phyloP scores from a whole-genome alignment of 2,888 invertebrate genomes.

The Drosophila sordidula region DNA sequence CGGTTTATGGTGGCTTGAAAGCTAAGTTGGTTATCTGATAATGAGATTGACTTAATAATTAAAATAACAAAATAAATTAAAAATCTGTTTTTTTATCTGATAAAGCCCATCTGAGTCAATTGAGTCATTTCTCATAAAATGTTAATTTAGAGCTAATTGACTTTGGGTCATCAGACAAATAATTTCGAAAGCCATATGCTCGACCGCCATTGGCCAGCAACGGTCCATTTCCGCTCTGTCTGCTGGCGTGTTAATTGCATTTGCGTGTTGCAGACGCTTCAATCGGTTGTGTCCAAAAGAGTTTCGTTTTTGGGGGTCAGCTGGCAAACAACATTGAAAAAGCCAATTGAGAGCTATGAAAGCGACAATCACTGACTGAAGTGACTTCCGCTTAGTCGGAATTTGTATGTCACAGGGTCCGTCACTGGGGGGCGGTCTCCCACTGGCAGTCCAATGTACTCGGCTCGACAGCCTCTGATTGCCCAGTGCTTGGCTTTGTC shows the following conservation, averaged over 20 bases:
- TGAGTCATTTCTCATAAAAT: constrained; percentile 49
- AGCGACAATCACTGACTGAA: constrained; percentile 51
- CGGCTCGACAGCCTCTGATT: constrained; percentile 46
- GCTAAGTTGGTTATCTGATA: too few relatives aligned
- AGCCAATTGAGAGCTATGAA: constrained; percentile 59
- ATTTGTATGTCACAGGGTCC: constrained; percentile 24
- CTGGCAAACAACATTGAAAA: constrained; percentile 73
- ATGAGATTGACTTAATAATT: too few relatives aligned
- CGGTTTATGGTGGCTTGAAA: not conserved
- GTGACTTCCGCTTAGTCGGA: constrained; percentile 69
- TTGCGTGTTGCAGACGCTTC: constrained; percentile 74
- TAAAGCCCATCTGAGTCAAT: not conserved
- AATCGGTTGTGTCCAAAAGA: constrained; percentile 36
- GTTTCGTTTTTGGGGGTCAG: constrained; percentile 59
- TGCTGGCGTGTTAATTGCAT: constrained; percentile 80
- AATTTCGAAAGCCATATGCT: constrained; percentile 41
- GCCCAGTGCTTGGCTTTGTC: constrained; percentile 31
- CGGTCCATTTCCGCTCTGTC: constrained; percentile 75
- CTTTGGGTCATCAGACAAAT: constrained; percentile 63
- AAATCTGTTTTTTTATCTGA: constrained; percentile 4
- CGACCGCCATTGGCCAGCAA: constrained; percentile 42
- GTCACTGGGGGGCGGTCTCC: constrained; percentile 28
- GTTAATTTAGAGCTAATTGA: constrained; percentile 76
- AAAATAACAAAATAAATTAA: too few relatives aligned
- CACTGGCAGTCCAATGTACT: constrained; percentile 55